Percentiles rank a stretch among this genome's conserved stretches.
phyloP scores from a whole-genome alignment of 2,797 vertebrate genomes.

The Salmo trutta region DNA sequence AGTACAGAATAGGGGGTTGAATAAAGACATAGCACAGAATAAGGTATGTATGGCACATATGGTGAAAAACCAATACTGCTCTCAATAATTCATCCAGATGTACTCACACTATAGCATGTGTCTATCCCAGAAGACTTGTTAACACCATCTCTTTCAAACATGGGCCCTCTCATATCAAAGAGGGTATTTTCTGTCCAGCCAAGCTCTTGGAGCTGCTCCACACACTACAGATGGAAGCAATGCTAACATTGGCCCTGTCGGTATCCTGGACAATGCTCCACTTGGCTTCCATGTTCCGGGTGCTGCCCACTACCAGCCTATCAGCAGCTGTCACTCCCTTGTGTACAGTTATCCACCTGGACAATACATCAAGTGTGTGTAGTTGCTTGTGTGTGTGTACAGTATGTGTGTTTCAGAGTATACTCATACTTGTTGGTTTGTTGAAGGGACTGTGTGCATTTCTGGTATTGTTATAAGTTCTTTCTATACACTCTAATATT shows the following conservation, averaged over 20 bases:
- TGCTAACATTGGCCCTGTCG: constrained; percentile 37
- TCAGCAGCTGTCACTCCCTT: constrained; percentile 56
- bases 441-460: background rate
- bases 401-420: background rate
- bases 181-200: constrained; percentile 14
- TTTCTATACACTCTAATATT: too few relatives aligned
- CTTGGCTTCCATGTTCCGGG: constrained; percentile 35
- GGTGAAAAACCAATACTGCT: background rate
- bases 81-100: constrained; percentile 1
- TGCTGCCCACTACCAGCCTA: constrained; percentile 27
- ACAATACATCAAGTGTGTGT: constrained; percentile 5
- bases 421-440: background rate
- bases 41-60: constrained; percentile 3
- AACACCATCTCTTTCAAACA: constrained; percentile 29
- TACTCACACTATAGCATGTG: constrained; percentile 5
- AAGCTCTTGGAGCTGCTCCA: constrained; percentile 31
- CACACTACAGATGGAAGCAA: constrained; percentile 37
- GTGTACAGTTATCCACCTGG: background rate
- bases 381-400: background rate
- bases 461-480: too few relatives aligned
- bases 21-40: background rate
- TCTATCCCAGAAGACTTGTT: constrained; percentile 38
- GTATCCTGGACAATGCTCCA: constrained; percentile 35
- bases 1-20: background rate
- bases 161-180: constrained; percentile 8